A percentile compares a stretch with the other conserved stretches of the same genome.
These are phyloP conservation scores for Caradrina clavipalpis DNA, from an alignment of 2,888 invertebrate genomes.

Conservation along the genomic window DNA sequence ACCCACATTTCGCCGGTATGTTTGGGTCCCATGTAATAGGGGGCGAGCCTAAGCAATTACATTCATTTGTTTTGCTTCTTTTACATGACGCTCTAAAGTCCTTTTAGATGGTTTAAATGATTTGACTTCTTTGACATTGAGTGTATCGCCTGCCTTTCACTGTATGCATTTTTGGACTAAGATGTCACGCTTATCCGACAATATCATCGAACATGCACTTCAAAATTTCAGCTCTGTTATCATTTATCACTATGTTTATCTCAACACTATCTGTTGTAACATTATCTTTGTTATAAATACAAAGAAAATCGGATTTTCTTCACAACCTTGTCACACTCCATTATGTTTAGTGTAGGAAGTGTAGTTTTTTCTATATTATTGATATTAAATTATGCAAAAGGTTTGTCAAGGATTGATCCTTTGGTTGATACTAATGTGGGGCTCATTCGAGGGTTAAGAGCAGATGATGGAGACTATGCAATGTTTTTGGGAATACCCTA, in stretches of 20 bases:
- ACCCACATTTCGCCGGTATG: too few relatives aligned
- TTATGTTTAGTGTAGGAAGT: conserved; percentile 20
- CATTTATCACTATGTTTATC: conserved; percentile 20
- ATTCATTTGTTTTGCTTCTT: too few relatives aligned
- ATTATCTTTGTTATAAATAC: conserved; percentile 18
- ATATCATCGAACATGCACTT: background rate
- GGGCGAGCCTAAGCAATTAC: too few relatives aligned
- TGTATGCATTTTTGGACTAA: background rate
- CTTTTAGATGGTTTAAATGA: too few relatives aligned
- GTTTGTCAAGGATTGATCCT: conserved; percentile 62
- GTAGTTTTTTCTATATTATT: conserved; percentile 15
- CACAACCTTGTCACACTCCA: background rate
- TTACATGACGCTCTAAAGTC: too few relatives aligned
- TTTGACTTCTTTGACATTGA: background rate
- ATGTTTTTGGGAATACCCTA: conserved; percentile 78
- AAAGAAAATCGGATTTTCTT: background rate
- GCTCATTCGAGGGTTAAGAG: conserved; percentile 67
- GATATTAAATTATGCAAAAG: conserved; percentile 18
- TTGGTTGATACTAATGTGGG: conserved; percentile 71
- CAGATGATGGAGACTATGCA: conserved; percentile 72
- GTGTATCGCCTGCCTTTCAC: background rate
- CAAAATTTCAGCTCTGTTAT: background rate
- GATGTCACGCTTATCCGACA: background rate
- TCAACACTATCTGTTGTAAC: conserved; percentile 4
- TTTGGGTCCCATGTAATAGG: too few relatives aligned